Evolutionary conservation across 2,113 vertebrate species (phyloP), one percentile per base, ranked within the genome.

Genomic region (Ivindomyrus marchei): DNA sequence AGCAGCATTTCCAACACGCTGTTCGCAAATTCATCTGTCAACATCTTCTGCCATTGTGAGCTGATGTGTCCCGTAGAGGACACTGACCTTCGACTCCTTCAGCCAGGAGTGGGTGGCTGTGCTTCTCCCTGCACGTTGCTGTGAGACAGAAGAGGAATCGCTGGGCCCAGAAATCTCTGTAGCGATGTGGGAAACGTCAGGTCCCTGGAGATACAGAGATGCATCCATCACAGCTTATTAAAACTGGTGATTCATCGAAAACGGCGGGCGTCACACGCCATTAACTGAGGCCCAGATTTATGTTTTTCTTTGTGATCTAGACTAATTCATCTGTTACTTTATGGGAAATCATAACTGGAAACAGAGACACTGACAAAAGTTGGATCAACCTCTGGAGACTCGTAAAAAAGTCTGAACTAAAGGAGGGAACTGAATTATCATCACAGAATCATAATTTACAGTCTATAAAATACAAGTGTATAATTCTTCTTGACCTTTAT

Each of bases 381-480:
- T 56, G 31, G 39, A 10, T n/a, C 42, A 27, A 10, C 53, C 66
- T 89, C 45, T 77, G 46, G n/a, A 89, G 58, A 89, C 39, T 19
- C 15, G 2, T 49, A 66, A 88, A 46, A 15, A 45, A 66, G 56
- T 50, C 87, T 13, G 87, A 88, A 19, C 52, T 42, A 27, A 45
- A 42, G 27, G 39, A 31, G 87, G 39, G 24, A 62, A 66, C 24
- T 53, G 87, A 88, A 46, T 66, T 53, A 66, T 88, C 56, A 66
- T 88, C 49, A 88, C 87, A 88, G 53, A 88, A 66, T 56, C 36
- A 27, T 56, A 66, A 88, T 66, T 88, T 88, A 88, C 52, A 66
- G 87, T 88, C 56, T 66, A 88, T 66, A 42, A 66, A 66, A 31
- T 62, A 88, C 36, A 88, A 39, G n/a, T n/a, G 52, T 53, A 62